phyloP scores from a whole-genome alignment of 2,113 vertebrate genomes.

The Calyptomena viridis region DNA sequence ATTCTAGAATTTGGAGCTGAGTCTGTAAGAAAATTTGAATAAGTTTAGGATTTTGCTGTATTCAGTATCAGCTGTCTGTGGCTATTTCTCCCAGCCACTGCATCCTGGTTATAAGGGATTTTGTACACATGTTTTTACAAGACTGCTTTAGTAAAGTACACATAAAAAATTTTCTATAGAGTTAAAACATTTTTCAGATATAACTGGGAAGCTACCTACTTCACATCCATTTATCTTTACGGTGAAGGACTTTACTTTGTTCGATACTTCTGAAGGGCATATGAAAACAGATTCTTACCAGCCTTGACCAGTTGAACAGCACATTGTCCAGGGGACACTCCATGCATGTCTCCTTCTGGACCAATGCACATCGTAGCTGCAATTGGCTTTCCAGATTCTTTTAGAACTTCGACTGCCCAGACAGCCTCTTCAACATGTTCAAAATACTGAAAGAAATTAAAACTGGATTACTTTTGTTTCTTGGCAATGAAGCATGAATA shows the following conservation, averaged over 20 bases:
- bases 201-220: neutral
- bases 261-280: neutral
- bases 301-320: conserved; percentile 89
- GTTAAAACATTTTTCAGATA: neutral
- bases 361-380: conserved; percentile 91
- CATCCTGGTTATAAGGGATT: neutral
- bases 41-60: neutral
- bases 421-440: conserved; percentile 96
- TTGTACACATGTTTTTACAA: neutral
- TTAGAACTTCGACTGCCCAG: conserved; percentile 93
- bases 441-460: conserved; percentile 85
- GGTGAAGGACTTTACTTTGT: neutral
- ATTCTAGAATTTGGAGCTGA: neutral
- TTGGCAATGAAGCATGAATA: neutral
- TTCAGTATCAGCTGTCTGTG: neutral
- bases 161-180: neutral
- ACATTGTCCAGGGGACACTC: conserved; percentile 87
- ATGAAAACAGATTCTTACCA: conserved; percentile 71
- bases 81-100: neutral
- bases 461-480: neutral
- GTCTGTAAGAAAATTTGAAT: neutral
- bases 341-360: conserved; percentile 90
- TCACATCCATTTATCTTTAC: neutral
- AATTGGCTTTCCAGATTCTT: conserved; percentile 86
- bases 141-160: neutral